phyloP scores from a whole-genome alignment of 2,888 invertebrate species.

The Beris morrisii region DNA sequence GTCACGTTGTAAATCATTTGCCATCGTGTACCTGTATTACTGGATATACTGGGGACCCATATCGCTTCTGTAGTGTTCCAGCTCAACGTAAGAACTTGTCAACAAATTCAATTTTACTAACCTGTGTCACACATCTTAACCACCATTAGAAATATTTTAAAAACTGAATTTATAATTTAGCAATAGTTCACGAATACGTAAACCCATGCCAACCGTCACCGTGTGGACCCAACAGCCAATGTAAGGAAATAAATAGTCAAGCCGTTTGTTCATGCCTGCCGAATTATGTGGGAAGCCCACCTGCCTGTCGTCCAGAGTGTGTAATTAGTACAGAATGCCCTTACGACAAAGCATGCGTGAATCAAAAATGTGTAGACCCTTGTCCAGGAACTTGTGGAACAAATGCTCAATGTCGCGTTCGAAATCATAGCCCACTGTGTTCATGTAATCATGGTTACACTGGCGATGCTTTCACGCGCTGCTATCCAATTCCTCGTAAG shows the following conservation, averaged over 20 bases:
- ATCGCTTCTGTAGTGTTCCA: conserved; percentile 63
- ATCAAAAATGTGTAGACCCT: conserved; percentile 68
- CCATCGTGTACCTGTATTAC: conserved; percentile 68
- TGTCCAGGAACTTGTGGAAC: conserved; percentile 65
- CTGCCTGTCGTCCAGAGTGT: conserved; percentile 73
- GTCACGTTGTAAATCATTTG: conserved; percentile 71
- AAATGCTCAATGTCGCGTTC: conserved; percentile 71
- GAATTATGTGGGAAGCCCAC: conserved; percentile 65
- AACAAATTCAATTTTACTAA: background rate
- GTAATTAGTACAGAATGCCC: conserved; percentile 66
- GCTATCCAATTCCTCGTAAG: conserved; percentile 59
- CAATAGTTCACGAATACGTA: conserved; percentile 45
- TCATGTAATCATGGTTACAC: conserved; percentile 69
- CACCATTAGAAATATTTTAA: background rate
- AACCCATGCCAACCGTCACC: conserved; percentile 66
- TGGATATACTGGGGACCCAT: conserved; percentile 77
- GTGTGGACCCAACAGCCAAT: conserved; percentile 70
- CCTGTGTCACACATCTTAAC: background rate
- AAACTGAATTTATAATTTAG: conserved; percentile 40
- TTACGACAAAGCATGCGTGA: conserved; percentile 64
- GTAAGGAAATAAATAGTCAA: conserved; percentile 63
- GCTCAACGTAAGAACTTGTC: conserved; percentile 58
- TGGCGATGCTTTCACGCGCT: conserved; percentile 75
- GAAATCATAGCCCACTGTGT: conserved; percentile 79
- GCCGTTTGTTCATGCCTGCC: conserved; percentile 66